Evolutionary conservation across 1,140 invertebrate genomes (phyloP), one percentile per base, ranked within the genome.

Genomic region (Eciton burchellii): DNA sequence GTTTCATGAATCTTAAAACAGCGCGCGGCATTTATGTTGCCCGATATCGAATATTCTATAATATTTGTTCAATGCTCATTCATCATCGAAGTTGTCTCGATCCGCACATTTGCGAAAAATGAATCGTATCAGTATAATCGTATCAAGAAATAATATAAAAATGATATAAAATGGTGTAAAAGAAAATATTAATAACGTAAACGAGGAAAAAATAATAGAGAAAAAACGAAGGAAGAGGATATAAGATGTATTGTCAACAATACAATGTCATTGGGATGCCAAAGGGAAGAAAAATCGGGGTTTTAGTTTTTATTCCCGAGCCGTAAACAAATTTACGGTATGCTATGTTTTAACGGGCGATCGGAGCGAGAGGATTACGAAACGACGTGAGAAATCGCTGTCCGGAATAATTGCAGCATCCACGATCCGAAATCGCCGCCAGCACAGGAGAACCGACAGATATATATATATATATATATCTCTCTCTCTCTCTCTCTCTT

Each of bases 341-440:
- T 35, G 35, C 35, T 35, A 35, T 6, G 35, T 6, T 35, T 35
- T 35, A 35, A 35, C 35, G 35, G 2, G 35, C 35, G n/a, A n/a
- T 12, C 57, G 5, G 41, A 12, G 8, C 57, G 45, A 65, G n/a
- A 52, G 19, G 26, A 65, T 65, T 76, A 65, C 4, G 60, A 57
- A 77, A 74, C 73, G 29, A 82, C 66, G 82, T 86, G 65, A 77
- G 74, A 81, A 84, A 63, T 86, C 41, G 11, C 8, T 41, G 35
- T 19, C 45, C 4, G 56, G 35, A 59, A 85, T 82, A 86, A 86
- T 70, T 54, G 81, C 65, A 24, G 62, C 63, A 5, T 43, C 35
- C 9, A 19, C 63, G n/a, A 77, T 54, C 35, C 52, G 45, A 54
- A 86, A 86, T 86, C 62, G 62, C 83, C 70, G 71, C 21, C 35